phyloP scores from a whole-genome alignment of 1,140 invertebrate genomes.

The Zaprionus ornatus region DNA sequence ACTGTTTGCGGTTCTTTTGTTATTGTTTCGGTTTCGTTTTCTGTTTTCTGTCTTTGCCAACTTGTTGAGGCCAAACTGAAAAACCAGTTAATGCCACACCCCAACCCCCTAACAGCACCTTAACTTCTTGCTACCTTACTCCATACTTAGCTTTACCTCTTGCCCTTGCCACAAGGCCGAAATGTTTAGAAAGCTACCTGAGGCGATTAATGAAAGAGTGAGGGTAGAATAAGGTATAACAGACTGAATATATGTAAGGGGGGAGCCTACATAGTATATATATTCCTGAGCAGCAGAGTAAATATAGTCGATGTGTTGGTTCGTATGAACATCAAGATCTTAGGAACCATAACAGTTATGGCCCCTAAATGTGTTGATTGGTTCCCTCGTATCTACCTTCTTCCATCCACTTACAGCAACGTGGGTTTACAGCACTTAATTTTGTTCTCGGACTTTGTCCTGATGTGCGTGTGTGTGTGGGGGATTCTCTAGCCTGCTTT shows the following conservation, averaged over 20 bases:
- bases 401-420: no score
- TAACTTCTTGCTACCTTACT: constrained; percentile 3
- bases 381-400: neutral
- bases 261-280: no score
- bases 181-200: constrained; percentile 26
- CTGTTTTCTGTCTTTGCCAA: neutral
- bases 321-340: no score
- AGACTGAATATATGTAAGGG: no score
- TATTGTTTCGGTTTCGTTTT: constrained; percentile 8
- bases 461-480: no score
- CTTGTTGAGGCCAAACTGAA: constrained; percentile 38
- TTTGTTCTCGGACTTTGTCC: no score
- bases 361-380: constrained; percentile 23
- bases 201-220: no score
- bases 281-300: no score
- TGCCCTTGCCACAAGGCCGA: constrained; percentile 45
- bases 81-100: constrained; percentile 17
- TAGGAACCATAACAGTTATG: no score
- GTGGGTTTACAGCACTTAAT: no score
- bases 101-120: neutral
- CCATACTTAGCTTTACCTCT: neutral
- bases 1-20: constrained; percentile 56
- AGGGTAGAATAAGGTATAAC: no score
- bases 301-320: no score
- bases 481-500: neutral